Base-by-base conservation (phyloP, 2,113 vertebrate genomes). In the Struthio camelus region DNA sequence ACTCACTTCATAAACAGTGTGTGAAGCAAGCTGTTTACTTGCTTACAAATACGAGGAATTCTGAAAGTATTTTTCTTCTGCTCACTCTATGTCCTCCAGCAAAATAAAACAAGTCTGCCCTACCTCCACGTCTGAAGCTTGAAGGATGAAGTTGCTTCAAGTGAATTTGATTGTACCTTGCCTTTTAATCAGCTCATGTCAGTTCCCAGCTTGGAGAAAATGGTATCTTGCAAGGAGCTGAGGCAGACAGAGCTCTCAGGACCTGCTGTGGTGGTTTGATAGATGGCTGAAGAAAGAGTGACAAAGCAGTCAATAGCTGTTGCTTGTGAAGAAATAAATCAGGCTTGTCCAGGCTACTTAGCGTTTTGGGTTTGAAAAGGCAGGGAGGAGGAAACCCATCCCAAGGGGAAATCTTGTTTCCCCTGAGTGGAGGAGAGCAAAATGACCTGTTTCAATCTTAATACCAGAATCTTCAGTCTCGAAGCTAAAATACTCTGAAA, bases 321-420 rank as follows among this genome's bases (percentile, higher is more conserved):
- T 8, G 34, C 24, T 40, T 16, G 19, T 53, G 34, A 54, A 17
- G 20, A 19, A 73, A 28, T 53, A 38, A 12, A 54, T 36, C 58
- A 48, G 42, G 42, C 17, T n/a, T 19, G 5, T 48, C 34, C 36
- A 24, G 3, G 34, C 44, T 15, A 14, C 40, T 15, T 17, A 28
- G 4, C 15, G 14, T 25, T 42, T 17, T 42, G 34, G 14, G 11
- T 42, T 75, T 54, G n/a, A 72, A 40, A 46, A 81, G 32, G 9
- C 17, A 48, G 10, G 19, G 61, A 56, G 17, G 16, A 71, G 44
- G 54, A 82, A 40, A 59, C 4, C 24, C 10, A 10, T 58, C 20
- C 3, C 5, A 50, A 9, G 12, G 6, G n/a, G 2, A 4, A 10
- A 38, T 51, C 20, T 59, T 3, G 0, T 12, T 58, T 82, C 12